Evolutionary conservation across 2,113 vertebrate genomes (phyloP).

Genomic region (Melanotaenia duboulayi): DNA sequence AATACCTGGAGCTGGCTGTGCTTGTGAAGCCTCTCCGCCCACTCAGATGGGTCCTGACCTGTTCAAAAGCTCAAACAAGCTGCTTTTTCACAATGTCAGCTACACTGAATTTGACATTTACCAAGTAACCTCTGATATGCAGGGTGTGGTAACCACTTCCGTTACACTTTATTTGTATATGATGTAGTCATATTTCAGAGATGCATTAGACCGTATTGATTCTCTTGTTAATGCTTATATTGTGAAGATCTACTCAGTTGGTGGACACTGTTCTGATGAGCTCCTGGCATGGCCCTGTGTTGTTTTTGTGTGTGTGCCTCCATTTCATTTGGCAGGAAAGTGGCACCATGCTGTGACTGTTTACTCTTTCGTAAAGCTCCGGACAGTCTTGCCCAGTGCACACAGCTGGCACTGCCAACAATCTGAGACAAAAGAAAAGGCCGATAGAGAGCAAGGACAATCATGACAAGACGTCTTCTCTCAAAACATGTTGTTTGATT

Average conservation of each 20-base stretch:
- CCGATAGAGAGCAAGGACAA: slow-evolving; percentile 31
- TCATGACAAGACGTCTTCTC: slow-evolving; percentile 18
- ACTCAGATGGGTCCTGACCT: slow-evolving; percentile 44
- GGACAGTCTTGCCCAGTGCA: slow-evolving; percentile 45
- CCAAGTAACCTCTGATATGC: slow-evolving; percentile 5
- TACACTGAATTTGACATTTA: slow-evolving; percentile 8
- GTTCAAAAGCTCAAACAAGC: slow-evolving; percentile 26
- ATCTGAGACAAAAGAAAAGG: slow-evolving; percentile 27
- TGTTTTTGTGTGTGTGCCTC: slow-evolving; percentile 21
- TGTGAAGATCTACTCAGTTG: neutral
- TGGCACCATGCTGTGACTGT: slow-evolving; percentile 54
- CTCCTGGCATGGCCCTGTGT: neutral
- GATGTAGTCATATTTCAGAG: neutral
- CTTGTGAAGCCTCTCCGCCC: slow-evolving; percentile 29
- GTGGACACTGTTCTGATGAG: slow-evolving; percentile 1
- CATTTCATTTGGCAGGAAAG: slow-evolving; percentile 69
- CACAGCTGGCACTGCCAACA: slow-evolving; percentile 46
- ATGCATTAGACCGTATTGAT: neutral
- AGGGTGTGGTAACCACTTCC: neutral
- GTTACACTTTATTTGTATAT: neutral
- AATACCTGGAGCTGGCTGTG: slow-evolving; percentile 20
- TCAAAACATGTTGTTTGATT: slow-evolving; percentile 14
- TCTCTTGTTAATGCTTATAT: neutral
- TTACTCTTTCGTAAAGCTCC: slow-evolving; percentile 68
- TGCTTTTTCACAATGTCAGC: slow-evolving; percentile 33